Base-by-base conservation (phyloP, 2,113 vertebrate genomes). In the Nerophis ophidion region DNA sequence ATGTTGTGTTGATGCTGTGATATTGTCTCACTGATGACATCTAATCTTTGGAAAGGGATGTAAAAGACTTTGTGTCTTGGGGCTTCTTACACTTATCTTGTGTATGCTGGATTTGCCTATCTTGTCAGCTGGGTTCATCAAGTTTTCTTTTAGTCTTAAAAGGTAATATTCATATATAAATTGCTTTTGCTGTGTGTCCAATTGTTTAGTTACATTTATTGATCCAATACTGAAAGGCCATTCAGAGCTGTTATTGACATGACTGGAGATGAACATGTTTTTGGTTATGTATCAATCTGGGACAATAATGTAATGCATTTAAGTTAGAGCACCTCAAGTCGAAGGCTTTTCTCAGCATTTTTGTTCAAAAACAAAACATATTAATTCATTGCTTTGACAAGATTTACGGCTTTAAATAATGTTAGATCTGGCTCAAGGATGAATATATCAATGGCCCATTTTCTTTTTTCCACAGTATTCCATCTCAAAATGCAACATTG, bases 1-100 rank as follows among this genome's bases (percentile, higher is more conserved):
- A 74, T 77, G 57, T 63, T 6, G 9, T 57, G 42, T 14, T 60
- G 26, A 40, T 40, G 6, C 38, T 61, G 40, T 73, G 35, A 14
- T 51, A 3, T 36, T 17, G 11, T 51, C 62, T 50, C 54, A 61
- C 48, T 73, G 65, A 77, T 68, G 12, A 3, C 64, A 74, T 81
- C 67, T 35, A 12, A 26, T 26, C 53, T 52, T 60, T 34, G 63
- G n/a, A 58, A 58, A 65, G 40, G 7, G 14, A 55, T 15, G 16
- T 36, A 26, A 35, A 40, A 58, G 58, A 7, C 7, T 33, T 16
- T 52, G 15, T 57, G 61, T 13, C 9, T 33, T 13, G 46, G 5
- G 48, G 12, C 1, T 13, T 12, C 11, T 2, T 35, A 7, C 12
- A 33, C 9, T 53, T 9, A 50, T 19, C 46, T 38, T 36, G 35